Evolutionary conservation across 2,888 invertebrate species (phyloP).

Genomic region (Agrotis segetum): DNA sequence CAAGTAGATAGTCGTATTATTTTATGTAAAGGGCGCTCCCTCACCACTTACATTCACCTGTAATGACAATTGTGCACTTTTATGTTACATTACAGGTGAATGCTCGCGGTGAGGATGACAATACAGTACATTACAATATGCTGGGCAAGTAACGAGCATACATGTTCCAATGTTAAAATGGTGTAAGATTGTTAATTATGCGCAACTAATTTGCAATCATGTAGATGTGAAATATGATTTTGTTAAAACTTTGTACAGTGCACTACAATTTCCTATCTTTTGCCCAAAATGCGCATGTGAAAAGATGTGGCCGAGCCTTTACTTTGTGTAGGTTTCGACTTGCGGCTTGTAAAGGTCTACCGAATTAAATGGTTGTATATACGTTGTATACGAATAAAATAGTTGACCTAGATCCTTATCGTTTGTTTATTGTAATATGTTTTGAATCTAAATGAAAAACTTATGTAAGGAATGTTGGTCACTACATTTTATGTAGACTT

Average conservation of each 20-base stretch:
- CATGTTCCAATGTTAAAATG: not conserved
- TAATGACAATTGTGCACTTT: too few species aligned
- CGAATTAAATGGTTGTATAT: slow-evolving; percentile 50
- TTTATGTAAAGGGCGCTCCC: too few species aligned
- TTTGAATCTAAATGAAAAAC: slow-evolving; percentile 49
- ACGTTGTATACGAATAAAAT: slow-evolving; percentile 56
- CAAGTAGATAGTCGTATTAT: not conserved
- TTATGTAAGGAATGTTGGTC: slow-evolving; percentile 31
- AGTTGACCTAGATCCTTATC: slow-evolving; percentile 70
- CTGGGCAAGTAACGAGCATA: not conserved
- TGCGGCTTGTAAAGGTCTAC: slow-evolving; percentile 12
- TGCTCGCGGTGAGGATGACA: too few species aligned
- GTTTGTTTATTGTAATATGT: slow-evolving; percentile 57
- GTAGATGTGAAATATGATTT: not conserved
- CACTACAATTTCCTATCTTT: not conserved
- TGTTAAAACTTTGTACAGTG: not conserved
- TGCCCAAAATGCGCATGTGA: not conserved
- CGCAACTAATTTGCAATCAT: not conserved
- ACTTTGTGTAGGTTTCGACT: slow-evolving; percentile 1
- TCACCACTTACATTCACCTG: too few species aligned
- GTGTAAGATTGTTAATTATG: slow-evolving; percentile 31
- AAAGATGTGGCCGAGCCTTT: slow-evolving; percentile 1
- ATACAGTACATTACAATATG: not conserved
- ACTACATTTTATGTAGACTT: not conserved
- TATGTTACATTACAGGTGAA: too few species aligned